Base-by-base conservation (phyloP, 2,797 vertebrate species). In the Delichon dasypus region DNA sequence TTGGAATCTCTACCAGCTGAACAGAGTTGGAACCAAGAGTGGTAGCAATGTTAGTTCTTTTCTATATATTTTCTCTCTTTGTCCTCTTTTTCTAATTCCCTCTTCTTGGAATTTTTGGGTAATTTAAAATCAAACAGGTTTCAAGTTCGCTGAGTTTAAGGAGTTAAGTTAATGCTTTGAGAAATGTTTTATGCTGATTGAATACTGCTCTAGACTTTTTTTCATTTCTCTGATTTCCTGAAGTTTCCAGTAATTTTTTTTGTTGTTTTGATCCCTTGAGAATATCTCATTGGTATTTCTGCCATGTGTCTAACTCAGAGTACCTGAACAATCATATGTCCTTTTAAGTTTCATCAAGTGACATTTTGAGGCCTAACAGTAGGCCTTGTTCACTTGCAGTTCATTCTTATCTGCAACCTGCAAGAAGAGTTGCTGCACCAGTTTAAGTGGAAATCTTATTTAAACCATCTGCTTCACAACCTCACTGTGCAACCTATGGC, bases 11-110 rank as follows among this genome's bases (percentile, higher is more conserved):
- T 60, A 9, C 8, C 23, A 29, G n/a, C 12, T 45, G 47, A 40
- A 38, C 19, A 68, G 19, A 0, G 0, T 16, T 61, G 13, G 38
- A 51, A 53, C 10, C n/a, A 53, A 27, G 12, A 44, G 20, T 29
- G n/a, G 12, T 32, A 67, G 38, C 5, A 36, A 32, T 13, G 8
- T 38, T 51, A 27, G 7, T 11, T 51, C 22, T n/a, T 67, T 38
- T 60, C 18, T 8, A 4, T 32, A 13, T 19, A 12, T 60, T 27
- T 51, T 51, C 22, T 44, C 7, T 47, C 11, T 47, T n/a, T 74
- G 7, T 45, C 27, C 12, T 60, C 10, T 45, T 40, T 16, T 64
- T 36, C 12, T 67, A 67, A 36, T 51, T 67, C 18, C 8, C 1
- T 29, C 15, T 34, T 36, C 45, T 44, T 17, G 18, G 5, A 51